Conservation (phyloP, 1,140 invertebrate genomes). For the Drosophila bipectinata region DNA sequence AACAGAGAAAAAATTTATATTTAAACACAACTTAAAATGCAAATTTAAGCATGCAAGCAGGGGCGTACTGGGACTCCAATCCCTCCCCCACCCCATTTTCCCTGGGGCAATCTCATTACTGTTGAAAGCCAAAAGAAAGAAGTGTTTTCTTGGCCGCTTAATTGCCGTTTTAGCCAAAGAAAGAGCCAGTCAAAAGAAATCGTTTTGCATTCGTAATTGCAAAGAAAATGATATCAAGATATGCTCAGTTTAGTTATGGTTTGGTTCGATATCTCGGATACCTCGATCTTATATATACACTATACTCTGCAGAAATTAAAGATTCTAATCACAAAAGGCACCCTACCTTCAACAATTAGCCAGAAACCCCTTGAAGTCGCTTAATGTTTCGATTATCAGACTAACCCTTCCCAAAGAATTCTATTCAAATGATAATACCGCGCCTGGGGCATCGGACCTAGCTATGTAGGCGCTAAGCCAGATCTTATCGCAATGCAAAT, state of each 20-base stretch:
- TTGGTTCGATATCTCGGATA: conserved; percentile 12
- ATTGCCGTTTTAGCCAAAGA: conserved; percentile 41
- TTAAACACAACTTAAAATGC: conserved; percentile 78
- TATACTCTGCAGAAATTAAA: neutral
- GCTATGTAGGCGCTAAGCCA: conserved; percentile 43
- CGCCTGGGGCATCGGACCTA: neutral
- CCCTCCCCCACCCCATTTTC: neutral
- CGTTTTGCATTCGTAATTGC: conserved; percentile 59
- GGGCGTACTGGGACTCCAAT: conserved; percentile 16
- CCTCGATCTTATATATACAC: too few relatives aligned
- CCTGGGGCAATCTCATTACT: conserved; percentile 28
- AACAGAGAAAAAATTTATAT: conserved; percentile 52
- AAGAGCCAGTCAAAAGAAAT: conserved; percentile 60
- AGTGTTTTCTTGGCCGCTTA: conserved; percentile 59
- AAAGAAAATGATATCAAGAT: conserved; percentile 45
- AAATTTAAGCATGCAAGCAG: conserved; percentile 63
- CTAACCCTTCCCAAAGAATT: conserved; percentile 1
- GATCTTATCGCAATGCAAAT: conserved; percentile 76
- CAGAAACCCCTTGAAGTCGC: conserved; percentile 4
- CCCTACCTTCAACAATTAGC: conserved; percentile 20
- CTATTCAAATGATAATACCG: conserved; percentile 36
- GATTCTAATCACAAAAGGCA: neutral
- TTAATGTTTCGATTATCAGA: conserved; percentile 35
- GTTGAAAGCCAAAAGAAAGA: conserved; percentile 75
- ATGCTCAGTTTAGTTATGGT: conserved; percentile 32